Evolutionary conservation across 2,113 vertebrate genomes (phyloP).

Genomic region (Takifugu bimaculatus): DNA sequence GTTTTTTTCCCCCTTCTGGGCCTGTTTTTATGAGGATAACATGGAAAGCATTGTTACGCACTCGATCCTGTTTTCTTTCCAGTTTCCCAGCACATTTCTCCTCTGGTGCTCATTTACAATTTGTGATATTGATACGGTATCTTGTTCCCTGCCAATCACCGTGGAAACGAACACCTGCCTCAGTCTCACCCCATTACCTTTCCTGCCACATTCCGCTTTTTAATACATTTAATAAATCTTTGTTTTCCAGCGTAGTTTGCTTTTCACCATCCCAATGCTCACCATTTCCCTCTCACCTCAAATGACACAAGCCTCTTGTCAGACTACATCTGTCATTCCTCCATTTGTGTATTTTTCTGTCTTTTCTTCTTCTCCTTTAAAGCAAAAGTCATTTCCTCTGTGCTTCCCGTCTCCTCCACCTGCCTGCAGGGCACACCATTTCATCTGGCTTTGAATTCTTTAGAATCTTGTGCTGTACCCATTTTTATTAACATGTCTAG

Average conservation of each 20-base stretch:
- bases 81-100: not conserved
- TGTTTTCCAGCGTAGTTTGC: slow-evolving; percentile 13
- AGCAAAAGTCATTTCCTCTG: slow-evolving; percentile 52
- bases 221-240: slow-evolving; percentile 36
- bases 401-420: slow-evolving; percentile 42
- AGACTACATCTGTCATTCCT: slow-evolving; percentile 22
- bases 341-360: not conserved
- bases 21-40: not conserved
- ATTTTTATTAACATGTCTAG: slow-evolving; percentile 70
- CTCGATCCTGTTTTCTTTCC: slow-evolving; percentile 11
- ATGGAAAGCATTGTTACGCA: not conserved
- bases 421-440: slow-evolving; percentile 60
- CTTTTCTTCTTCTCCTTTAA: slow-evolving; percentile 10
- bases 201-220: slow-evolving; percentile 28
- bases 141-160: slow-evolving; percentile 30
- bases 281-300: slow-evolving; percentile 16
- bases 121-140: slow-evolving; percentile 48
- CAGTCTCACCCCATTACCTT: slow-evolving; percentile 52
- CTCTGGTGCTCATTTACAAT: slow-evolving; percentile 14
- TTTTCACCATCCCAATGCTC: slow-evolving; percentile 24
- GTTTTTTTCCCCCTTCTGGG: not conserved
- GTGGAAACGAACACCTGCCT: slow-evolving; percentile 57
- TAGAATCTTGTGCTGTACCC: slow-evolving; percentile 63
- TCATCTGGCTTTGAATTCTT: slow-evolving; percentile 69
- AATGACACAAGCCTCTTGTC: slow-evolving; percentile 14